These are phyloP conservation scores for Alethe diademata DNA, from an alignment of 2,113 vertebrate genomes.

Conservation along the genomic window DNA sequence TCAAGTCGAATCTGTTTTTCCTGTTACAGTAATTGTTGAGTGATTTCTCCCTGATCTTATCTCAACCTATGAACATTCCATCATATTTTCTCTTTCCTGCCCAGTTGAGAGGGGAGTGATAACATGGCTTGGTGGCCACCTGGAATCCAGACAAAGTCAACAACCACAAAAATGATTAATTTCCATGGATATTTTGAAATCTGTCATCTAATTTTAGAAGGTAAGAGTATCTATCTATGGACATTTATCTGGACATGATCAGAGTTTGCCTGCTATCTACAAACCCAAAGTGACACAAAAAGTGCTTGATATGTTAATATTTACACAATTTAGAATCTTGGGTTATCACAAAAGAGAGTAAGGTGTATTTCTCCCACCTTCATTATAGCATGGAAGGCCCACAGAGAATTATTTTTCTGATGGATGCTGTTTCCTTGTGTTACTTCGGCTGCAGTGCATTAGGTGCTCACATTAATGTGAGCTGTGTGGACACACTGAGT, in stretches of 20 bases:
- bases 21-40: not conserved
- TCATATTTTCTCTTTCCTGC: not conserved
- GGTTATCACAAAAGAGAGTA: not conserved
- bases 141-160: not conserved
- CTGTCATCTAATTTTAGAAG: not conserved
- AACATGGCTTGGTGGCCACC: not conserved
- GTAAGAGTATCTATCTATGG: not conserved
- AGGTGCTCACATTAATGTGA: not conserved
- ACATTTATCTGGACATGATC: not conserved
- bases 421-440: not conserved
- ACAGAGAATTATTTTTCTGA: not conserved
- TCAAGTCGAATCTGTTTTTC: not conserved
- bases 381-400: too few relatives aligned
- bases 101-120: not conserved
- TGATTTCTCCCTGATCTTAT: not conserved
- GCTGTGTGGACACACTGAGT: rapidly evolving
- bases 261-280: not conserved
- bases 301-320: not conserved
- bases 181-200: not conserved
- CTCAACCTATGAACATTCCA: not conserved
- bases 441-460: not conserved
- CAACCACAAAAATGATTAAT: not conserved
- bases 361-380: not conserved
- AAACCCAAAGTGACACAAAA: not conserved
- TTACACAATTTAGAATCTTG: not conserved